phyloP scores from a whole-genome alignment of 2,888 invertebrate species.

The Limnephilus rhombicus region DNA sequence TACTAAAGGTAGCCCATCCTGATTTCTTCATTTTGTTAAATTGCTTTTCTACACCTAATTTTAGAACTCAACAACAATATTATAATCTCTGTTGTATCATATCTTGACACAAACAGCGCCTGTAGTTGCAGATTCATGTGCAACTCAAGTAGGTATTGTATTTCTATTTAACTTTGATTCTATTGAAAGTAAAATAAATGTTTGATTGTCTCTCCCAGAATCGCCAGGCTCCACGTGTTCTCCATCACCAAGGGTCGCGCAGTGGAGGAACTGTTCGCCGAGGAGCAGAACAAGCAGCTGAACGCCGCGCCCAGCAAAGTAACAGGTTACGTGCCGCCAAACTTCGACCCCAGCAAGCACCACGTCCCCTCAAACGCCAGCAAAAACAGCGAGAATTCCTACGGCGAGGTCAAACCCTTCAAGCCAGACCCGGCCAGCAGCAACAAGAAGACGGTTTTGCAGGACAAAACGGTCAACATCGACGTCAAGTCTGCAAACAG shows the following conservation, averaged over 20 bases:
- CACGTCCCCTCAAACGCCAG: conserved; percentile 65
- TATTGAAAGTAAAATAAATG: background rate
- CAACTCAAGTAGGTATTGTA: background rate
- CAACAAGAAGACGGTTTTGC: conserved; percentile 73
- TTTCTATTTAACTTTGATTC: background rate
- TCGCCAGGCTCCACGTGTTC: conserved; percentile 82
- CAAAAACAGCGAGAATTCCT: conserved; percentile 75
- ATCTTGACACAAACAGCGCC: too few species aligned
- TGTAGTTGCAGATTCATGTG: background rate
- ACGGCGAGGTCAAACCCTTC: conserved; percentile 67
- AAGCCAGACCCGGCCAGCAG: conserved; percentile 72
- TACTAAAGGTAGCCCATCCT: too few species aligned
- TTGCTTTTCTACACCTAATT: too few species aligned
- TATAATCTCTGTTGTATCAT: too few species aligned
- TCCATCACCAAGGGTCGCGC: conserved; percentile 81
- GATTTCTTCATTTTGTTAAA: too few species aligned
- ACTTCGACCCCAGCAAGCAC: conserved; percentile 72
- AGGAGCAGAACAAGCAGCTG: conserved; percentile 70
- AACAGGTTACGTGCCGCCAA: conserved; percentile 77
- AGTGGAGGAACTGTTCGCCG: conserved; percentile 80
- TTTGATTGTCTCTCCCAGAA: conserved; percentile 71
- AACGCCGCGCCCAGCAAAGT: conserved; percentile 67
- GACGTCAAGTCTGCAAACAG: conserved; percentile 71
- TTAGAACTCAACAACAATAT: too few species aligned
- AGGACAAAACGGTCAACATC: conserved; percentile 76